These are phyloP conservation scores for Lasioglossum marginatum DNA, from an alignment of 2,888 invertebrate species.

Conservation along the genomic window DNA sequence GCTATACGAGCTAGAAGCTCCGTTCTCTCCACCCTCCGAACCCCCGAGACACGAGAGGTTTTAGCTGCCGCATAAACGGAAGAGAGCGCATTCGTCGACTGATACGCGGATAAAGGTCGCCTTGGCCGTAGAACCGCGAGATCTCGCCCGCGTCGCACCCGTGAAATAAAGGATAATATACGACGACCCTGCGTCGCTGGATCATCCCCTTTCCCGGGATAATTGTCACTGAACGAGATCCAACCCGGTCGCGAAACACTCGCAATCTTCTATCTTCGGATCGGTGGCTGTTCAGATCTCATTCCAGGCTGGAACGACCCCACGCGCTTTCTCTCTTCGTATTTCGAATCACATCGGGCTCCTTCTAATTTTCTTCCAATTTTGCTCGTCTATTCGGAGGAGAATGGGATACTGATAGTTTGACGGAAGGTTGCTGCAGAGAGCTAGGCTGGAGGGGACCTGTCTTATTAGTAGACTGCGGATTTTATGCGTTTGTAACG, in stretches of 20 bases:
- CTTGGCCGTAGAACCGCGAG: conserved; percentile 43
- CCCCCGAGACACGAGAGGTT: conserved; percentile 43
- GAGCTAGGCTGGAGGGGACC: too few species aligned
- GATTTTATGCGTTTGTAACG: too few species aligned
- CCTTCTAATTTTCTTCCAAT: not conserved
- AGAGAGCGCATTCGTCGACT: conserved; percentile 56
- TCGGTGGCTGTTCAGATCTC: not conserved
- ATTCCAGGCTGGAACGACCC: not conserved
- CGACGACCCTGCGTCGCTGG: conserved; percentile 10
- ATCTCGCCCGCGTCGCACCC: conserved; percentile 32
- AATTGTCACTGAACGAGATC: conserved; percentile 29
- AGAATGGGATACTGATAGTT: too few species aligned
- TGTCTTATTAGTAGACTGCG: too few species aligned
- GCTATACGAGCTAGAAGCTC: conserved; percentile 50
- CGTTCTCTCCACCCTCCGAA: not conserved
- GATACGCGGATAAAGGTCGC: conserved; percentile 58
- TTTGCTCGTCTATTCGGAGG: not conserved
- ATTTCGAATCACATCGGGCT: not conserved
- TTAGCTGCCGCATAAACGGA: conserved; percentile 57
- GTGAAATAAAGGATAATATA: conserved; percentile 55
- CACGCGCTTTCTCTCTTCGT: not conserved
- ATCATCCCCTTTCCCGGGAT: conserved; percentile 9
- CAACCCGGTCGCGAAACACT: not conserved
- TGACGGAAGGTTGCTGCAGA: too few species aligned
- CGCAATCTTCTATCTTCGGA: not conserved